These are phyloP conservation scores for Larimichthys polyactis DNA, from an alignment of 2,113 vertebrate genomes.

Conservation along the genomic window DNA sequence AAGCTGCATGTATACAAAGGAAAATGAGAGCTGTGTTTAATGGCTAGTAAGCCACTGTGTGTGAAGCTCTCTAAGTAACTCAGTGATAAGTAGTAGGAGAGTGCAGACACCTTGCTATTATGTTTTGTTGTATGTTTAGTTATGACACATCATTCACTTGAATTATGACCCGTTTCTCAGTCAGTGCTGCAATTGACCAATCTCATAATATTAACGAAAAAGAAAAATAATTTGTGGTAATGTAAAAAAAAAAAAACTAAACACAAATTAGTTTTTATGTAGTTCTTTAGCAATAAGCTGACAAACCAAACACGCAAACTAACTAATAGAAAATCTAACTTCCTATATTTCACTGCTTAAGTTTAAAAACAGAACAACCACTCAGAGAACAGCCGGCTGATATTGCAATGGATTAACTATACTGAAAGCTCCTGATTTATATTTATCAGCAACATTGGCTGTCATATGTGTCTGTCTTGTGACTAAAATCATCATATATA, in stretches of 20 bases:
- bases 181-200: too few species aligned
- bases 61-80: not conserved
- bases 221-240: too few species aligned
- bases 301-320: too few species aligned
- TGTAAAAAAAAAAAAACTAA: too few species aligned
- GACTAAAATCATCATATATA: not conserved
- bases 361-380: not conserved
- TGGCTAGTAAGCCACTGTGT: not conserved
- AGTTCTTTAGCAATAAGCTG: too few species aligned
- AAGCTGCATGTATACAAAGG: not conserved
- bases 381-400: not conserved
- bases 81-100: not conserved
- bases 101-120: too few species aligned
- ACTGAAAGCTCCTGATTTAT: not conserved
- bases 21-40: slow-evolving; percentile 2
- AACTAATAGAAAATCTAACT: too few species aligned
- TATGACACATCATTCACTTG: too few species aligned
- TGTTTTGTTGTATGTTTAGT: too few species aligned
- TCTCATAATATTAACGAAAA: too few species aligned
- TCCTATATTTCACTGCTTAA: not conserved
- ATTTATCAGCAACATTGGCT: not conserved
- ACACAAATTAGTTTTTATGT: too few species aligned
- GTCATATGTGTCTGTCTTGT: not conserved
- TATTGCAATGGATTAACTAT: slow-evolving; percentile 1
- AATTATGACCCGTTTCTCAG: too few species aligned